Evolutionary conservation across 2,113 vertebrate species (phyloP), one percentile per base, ranked within the genome.

Genomic region (Patagioenas fasciata): DNA sequence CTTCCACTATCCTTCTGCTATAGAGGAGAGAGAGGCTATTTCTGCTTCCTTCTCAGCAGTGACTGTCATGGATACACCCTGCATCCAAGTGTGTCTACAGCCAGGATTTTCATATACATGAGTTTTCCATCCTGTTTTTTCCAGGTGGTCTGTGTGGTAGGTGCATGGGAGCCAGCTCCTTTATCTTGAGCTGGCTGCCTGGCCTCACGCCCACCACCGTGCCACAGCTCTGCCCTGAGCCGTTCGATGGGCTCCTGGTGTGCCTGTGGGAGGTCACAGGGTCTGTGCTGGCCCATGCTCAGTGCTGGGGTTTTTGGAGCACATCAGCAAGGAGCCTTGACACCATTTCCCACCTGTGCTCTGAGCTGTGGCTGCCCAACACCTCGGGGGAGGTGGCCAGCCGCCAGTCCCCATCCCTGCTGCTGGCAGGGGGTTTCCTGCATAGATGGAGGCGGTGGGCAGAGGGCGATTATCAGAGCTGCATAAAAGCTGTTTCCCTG

Each of bases 401-500:
- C 32, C 60, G 38, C 25, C 0, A 2, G 19, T 71, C 26, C 20
- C 23, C 53, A 40, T n/a, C 14, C 25, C 51, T 34, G 6, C 64
- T 95, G 56, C 77, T 80, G 51, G 38, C 4, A 24, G 83, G 28
- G 38, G 16, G 17, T 61, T 62, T 93, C 73, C 58, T 93, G 56
- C 71, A 69, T 1, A 15, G 70, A 67, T 95, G 88, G 73, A 82
- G 64, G 60, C 77, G 72, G 44, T 5, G 7, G 56, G 29, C 62
- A 23, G 88, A 77, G 34, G 51, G n/a, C 9, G 26, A 44, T 92
- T 88, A 65, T 47, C 18, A 2, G 47, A 95, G 91, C 81, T 91
- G 65, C 62, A 44, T 75, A 62, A 95, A 96, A 67, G 66, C 94
- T 88, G 26, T 88, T 97, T 91, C 34, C n/a, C 62, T 85, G 13